These are phyloP conservation scores for Cryptoblepharus egeriae DNA, from an alignment of 2,797 vertebrate genomes.

Conservation along the genomic window DNA sequence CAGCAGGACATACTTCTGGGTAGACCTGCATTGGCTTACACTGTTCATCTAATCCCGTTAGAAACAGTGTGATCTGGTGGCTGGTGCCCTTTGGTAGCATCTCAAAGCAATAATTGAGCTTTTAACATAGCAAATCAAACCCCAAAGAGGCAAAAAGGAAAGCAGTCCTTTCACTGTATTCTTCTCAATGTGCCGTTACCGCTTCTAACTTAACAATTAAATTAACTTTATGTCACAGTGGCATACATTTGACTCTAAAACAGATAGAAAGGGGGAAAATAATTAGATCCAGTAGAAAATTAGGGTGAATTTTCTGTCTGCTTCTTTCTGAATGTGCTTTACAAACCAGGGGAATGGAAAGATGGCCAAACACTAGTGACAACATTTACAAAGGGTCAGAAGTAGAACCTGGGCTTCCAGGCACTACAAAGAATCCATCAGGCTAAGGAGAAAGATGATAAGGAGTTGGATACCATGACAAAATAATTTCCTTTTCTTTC, in stretches of 20 bases:
- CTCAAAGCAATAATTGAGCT: neutral
- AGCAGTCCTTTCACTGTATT: slow-evolving; percentile 48
- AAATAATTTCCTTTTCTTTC: slow-evolving; percentile 74
- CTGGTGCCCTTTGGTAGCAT: neutral
- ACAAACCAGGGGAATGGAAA: slow-evolving; percentile 48
- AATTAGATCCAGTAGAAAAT: slow-evolving; percentile 63
- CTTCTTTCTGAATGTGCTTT: slow-evolving; percentile 55
- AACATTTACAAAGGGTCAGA: slow-evolving; percentile 68
- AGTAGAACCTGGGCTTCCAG: slow-evolving; percentile 64
- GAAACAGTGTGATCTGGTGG: neutral
- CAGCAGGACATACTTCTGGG: too few species aligned
- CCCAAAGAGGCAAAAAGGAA: slow-evolving; percentile 44
- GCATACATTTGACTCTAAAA: slow-evolving; percentile 60
- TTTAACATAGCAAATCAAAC: neutral
- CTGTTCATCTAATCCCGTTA: neutral
- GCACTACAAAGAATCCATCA: slow-evolving; percentile 72
- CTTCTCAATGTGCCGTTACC: slow-evolving; percentile 52
- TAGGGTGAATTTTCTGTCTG: slow-evolving; percentile 57
- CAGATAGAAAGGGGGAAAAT: slow-evolving; percentile 57
- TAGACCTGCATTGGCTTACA: neutral
- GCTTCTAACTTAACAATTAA: slow-evolving; percentile 57
- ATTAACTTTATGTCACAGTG: slow-evolving; percentile 52
- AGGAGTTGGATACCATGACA: slow-evolving; percentile 67
- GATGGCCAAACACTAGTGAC: slow-evolving; percentile 64
- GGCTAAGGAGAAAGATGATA: slow-evolving; percentile 73